These are phyloP conservation scores for Netelia fuscicornis DNA, from an alignment of 2,888 invertebrate species.

Conservation along the genomic window DNA sequence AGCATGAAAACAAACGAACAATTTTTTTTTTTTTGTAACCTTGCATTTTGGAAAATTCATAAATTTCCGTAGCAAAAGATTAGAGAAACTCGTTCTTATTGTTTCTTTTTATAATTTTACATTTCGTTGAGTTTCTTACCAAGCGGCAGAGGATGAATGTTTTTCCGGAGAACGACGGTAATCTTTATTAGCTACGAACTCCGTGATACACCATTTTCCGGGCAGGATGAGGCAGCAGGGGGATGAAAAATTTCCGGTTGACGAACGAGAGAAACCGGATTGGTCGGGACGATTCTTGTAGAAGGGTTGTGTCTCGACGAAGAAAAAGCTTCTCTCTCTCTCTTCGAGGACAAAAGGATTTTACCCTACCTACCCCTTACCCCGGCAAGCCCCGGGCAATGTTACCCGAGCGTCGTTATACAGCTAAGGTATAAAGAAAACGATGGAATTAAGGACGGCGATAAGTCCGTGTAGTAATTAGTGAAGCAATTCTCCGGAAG, in stretches of 20 bases:
- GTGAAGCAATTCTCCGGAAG: conserved; percentile 69
- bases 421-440: conserved; percentile 50
- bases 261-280: conserved; percentile 2
- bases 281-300: background rate
- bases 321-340: conserved; percentile 35
- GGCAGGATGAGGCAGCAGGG: too few species aligned
- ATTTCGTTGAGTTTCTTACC: background rate
- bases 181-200: background rate
- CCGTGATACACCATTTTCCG: background rate
- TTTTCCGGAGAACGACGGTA: background rate
- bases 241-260: background rate
- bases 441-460: conserved; percentile 70
- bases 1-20: too few species aligned
- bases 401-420: conserved; percentile 15
- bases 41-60: too few species aligned
- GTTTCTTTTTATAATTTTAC: background rate
- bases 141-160: background rate
- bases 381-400: conserved; percentile 15
- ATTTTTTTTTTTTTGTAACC: too few species aligned
- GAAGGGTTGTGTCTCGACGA: conserved; percentile 18
- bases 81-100: background rate
- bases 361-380: background rate
- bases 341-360: conserved; percentile 49
- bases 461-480: conserved; percentile 75
- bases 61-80: too few species aligned